Conservation (phyloP, 2,888 invertebrate species). For the Chrysolina americana region DNA sequence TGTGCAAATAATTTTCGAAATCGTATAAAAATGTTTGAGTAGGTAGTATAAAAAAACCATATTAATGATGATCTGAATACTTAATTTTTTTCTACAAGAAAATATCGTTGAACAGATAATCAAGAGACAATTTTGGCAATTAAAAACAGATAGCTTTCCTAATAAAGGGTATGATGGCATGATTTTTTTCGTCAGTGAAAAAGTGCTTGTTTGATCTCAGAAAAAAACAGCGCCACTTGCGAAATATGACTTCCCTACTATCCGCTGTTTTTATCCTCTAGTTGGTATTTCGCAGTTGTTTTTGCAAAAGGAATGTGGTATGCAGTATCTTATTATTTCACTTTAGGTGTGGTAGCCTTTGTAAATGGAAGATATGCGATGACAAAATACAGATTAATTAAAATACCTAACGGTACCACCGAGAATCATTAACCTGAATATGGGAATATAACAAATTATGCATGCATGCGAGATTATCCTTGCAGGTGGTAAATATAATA, state of each 20-base stretch:
- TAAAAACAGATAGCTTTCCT: too few relatives aligned
- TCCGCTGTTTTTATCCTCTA: not conserved
- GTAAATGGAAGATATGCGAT: conserved; percentile 6
- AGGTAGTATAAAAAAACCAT: too few relatives aligned
- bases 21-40: too few relatives aligned
- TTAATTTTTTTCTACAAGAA: too few relatives aligned
- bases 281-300: not conserved
- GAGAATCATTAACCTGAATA: conserved; percentile 15
- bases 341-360: conserved; percentile 2
- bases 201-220: too few relatives aligned
- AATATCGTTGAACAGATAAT: too few relatives aligned
- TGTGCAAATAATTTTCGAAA: too few relatives aligned
- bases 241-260: not conserved
- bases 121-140: too few relatives aligned
- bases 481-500: not conserved
- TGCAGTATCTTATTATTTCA: conserved; percentile 9
- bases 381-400: conserved; percentile 12
- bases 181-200: too few relatives aligned
- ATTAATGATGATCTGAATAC: too few relatives aligned
- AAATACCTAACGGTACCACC: conserved; percentile 4
- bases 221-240: too few relatives aligned
- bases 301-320: conserved; percentile 7
- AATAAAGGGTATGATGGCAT: too few relatives aligned
- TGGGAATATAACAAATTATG: not conserved
- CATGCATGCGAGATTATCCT: conserved; percentile 1